Conservation (phyloP, 1,140 invertebrate genomes). For the Diorhabda carinulata region DNA sequence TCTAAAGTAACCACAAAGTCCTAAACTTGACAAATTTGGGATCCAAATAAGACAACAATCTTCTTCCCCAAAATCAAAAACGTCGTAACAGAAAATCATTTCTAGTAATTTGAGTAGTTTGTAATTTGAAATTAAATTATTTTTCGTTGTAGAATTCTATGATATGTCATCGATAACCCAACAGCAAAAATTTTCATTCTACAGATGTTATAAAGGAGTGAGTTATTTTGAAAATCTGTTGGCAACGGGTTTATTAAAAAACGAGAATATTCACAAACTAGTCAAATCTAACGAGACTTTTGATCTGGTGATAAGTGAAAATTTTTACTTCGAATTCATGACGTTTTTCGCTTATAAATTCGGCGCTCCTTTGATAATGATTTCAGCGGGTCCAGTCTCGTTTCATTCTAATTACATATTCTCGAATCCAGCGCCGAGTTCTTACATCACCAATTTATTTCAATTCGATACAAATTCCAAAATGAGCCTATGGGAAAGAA, state of each 20-base stretch:
- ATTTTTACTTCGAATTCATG: slow-evolving; percentile 50
- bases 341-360: slow-evolving; percentile 46
- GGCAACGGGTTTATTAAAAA: slow-evolving; percentile 12
- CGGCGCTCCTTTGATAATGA: slow-evolving; percentile 44
- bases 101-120: too few relatives aligned
- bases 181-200: too few relatives aligned
- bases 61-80: too few relatives aligned
- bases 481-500: slow-evolving; percentile 50
- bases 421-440: slow-evolving; percentile 43
- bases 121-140: too few relatives aligned
- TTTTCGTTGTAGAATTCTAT: too few relatives aligned
- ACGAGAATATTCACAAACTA: slow-evolving; percentile 27
- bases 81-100: too few relatives aligned
- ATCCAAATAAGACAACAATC: too few relatives aligned
- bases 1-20: too few relatives aligned
- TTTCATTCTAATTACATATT: slow-evolving; percentile 35
- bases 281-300: slow-evolving; percentile 44
- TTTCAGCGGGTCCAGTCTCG: slow-evolving; percentile 42
- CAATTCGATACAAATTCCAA: slow-evolving; percentile 33
- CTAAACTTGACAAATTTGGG: too few relatives aligned
- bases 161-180: too few relatives aligned
- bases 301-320: slow-evolving; percentile 49
- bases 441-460: slow-evolving; percentile 44
- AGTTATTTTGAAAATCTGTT: too few relatives aligned
- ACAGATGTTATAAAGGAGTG: too few relatives aligned